Evolutionary conservation across 2,888 invertebrate species (phyloP).

Genomic region (Hydraecia micacea): DNA sequence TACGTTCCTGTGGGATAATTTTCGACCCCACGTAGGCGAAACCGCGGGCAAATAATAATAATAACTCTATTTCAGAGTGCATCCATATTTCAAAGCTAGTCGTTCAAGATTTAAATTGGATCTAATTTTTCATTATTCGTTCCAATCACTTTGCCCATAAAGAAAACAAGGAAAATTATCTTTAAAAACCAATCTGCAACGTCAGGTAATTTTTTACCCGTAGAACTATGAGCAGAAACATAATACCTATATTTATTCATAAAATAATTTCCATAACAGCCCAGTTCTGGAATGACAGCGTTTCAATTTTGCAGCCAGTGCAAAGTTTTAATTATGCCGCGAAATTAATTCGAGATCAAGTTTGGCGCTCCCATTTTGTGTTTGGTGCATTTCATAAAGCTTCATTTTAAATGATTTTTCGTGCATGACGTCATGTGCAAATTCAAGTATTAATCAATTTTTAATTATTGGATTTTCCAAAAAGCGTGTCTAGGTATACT

Average conservation of each 20-base stretch:
- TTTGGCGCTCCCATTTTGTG: conserved; percentile 51
- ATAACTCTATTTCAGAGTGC: no score
- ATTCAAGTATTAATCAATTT: conserved; percentile 15
- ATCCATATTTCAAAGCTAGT: neutral
- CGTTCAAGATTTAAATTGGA: neutral
- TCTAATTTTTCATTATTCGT: neutral
- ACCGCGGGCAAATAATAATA: no score
- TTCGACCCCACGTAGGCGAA: neutral
- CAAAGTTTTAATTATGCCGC: conserved; percentile 80
- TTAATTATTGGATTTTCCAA: conserved; percentile 1
- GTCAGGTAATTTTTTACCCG: neutral
- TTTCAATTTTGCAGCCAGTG: conserved; percentile 69
- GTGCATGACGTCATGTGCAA: conserved; percentile 37
- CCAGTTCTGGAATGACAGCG: conserved; percentile 69
- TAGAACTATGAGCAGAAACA: conserved; percentile 38
- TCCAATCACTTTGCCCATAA: neutral
- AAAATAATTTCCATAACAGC: conserved; percentile 67
- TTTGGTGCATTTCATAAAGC: conserved; percentile 49
- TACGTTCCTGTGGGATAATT: no score
- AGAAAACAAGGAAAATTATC: neutral
- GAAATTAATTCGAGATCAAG: conserved; percentile 79
- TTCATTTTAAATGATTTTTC: conserved; percentile 55
- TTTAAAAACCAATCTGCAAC: conserved; percentile 25
- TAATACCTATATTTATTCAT: conserved; percentile 59
- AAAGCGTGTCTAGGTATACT: neutral